Base-by-base conservation (phyloP, 2,113 vertebrate species). In the Rhinogobius similis region DNA sequence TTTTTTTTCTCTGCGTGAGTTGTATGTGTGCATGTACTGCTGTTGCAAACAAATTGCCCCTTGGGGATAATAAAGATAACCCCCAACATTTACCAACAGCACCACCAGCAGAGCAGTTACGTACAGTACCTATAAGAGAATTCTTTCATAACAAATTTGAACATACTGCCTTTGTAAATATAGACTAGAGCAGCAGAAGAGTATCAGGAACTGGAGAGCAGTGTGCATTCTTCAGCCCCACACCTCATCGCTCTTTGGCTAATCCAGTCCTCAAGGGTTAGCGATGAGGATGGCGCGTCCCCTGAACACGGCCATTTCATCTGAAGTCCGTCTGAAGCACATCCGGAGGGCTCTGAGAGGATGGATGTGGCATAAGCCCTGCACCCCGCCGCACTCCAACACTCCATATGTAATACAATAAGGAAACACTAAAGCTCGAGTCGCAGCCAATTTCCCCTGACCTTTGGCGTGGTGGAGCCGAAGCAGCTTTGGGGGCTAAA, bases 391-490 rank as follows among this genome's bases (percentile, higher is more conserved):
- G 16, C 26, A 7, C 18, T 32, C 18, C 16, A 20, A 20, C 56
- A 16, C 58, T 61, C 58, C 27, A 61, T 38, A 32, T 36, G 58
- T 61, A 61, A 61, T 36, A 5, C 18, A 36, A 61, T 61, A 61
- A 61, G 18, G 20, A 11, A 61, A 61, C 55, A 32, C 26, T 59
- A 32, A 59, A 59, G 55, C 26, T 4, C 29, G 4, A 61, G 58
- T n/a, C 29, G 27, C 58, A 16, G 58, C 58, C 58, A 61, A 61
- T 61, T 61, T 61, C 27, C 29, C 29, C 8, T 61, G 58, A 61
- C 58, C 58, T 61, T 61, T 61, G 16, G 29, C 9, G 56, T 9
- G 14, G 56, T 14, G 26, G 56, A 9, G 27, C 3, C 14, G 6
- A 20, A 26, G 27, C 26, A 10, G 56, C 56, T 59, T 61, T 38